A percentile compares a stretch with the other conserved stretches of the same genome.
These are phyloP conservation scores for Phalacrocorax aristotelis DNA, from an alignment of 2,113 vertebrate genomes.

Conservation along the genomic window DNA sequence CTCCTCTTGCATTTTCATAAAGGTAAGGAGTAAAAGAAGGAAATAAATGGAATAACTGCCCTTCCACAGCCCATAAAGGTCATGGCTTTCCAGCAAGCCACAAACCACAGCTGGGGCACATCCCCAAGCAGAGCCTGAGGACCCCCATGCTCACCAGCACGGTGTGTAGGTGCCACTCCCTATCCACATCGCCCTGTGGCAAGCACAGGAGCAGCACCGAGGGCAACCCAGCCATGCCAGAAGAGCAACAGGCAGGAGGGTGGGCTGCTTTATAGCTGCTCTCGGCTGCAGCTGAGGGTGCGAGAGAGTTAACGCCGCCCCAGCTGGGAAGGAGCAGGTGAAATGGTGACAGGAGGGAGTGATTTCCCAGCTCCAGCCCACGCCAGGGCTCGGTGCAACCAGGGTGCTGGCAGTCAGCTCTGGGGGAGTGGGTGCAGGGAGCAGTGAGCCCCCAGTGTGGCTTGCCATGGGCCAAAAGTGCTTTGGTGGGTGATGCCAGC, in stretches of 20 bases:
- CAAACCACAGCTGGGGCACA: background rate
- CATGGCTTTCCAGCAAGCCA: background rate
- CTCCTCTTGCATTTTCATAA: background rate
- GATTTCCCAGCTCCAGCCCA: background rate
- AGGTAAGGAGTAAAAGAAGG: background rate
- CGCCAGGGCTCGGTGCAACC: fast-evolving
- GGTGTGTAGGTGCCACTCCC: background rate
- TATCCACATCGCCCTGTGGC: background rate
- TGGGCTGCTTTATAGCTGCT: background rate
- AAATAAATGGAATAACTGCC: background rate
- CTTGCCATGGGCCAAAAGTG: background rate
- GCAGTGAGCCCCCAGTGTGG: background rate
- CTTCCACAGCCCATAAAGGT: background rate
- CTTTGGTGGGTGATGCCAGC: background rate
- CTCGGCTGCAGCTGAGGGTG: background rate
- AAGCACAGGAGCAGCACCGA: background rate
- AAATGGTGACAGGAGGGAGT: background rate
- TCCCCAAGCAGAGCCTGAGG: background rate
- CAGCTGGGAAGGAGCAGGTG: background rate
- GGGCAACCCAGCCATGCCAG: background rate
- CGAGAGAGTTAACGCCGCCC: background rate
- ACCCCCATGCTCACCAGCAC: background rate
- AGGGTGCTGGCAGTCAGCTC: background rate
- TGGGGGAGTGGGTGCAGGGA: background rate
- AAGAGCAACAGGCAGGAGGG: too few relatives aligned